Percentiles rank a stretch among this genome's conserved stretches.
Conservation (phyloP, 2,113 vertebrate genomes). For the Progne subis region DNA sequence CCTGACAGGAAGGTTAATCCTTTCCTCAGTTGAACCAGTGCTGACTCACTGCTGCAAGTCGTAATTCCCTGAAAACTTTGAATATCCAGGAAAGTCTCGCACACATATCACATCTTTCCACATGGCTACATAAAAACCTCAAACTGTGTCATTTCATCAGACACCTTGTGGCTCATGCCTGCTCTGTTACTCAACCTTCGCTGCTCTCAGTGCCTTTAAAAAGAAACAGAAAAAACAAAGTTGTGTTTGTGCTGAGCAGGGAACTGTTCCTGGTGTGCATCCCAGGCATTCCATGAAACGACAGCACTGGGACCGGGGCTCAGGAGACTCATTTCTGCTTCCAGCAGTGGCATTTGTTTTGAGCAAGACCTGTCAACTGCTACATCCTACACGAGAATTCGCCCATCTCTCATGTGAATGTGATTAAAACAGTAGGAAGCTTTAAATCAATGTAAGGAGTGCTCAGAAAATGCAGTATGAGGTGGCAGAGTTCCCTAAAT, state of each 20-base stretch:
- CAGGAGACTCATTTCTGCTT: neutral
- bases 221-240: neutral
- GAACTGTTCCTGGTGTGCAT: neutral
- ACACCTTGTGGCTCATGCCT: neutral
- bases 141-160: neutral
- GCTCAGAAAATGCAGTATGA: neutral
- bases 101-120: neutral
- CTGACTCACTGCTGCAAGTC: neutral
- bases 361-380: neutral
- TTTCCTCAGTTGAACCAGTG: neutral
- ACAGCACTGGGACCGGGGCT: neutral
- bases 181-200: neutral
- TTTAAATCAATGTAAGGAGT: neutral
- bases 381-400: neutral
- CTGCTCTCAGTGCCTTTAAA: neutral
- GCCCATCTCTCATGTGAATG: neutral
- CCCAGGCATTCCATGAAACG: neutral
- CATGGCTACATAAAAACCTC: neutral
- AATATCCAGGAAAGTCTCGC: neutral
- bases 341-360: neutral
- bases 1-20: neutral
- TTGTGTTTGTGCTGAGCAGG: neutral
- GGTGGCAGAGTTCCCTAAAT: neutral
- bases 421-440: neutral
- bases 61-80: neutral